Base-by-base conservation (phyloP, 2,888 invertebrate species). In the Agrotis clavis region DNA sequence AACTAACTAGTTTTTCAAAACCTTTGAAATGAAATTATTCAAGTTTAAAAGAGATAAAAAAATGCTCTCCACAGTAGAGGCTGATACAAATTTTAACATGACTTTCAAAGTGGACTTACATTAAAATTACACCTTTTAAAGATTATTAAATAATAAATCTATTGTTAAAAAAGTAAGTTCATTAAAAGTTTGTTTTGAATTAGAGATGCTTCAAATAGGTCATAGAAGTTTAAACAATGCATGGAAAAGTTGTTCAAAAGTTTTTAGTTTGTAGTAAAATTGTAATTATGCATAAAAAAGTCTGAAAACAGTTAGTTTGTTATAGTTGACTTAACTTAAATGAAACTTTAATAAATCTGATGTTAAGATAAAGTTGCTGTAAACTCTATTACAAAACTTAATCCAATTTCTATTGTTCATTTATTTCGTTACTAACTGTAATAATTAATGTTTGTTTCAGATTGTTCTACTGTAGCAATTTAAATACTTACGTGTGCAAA, bases 361-460 rank as follows among this genome's bases (percentile, higher is more conserved):
- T 53, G 53, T 45, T 16, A 19, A 63, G 51, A 68, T 65, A 48
- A 64, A 80, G 25, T 41, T 65, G 2, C 5, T 59, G 45, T 59
- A 14, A 41, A 67, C 54, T 59, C 48, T 16, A 67, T 73, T 56
- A 59, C 21, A 56, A 48, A 74, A 66, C 54, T 50, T 64, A 59
- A 67, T 67, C 53, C 45, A 54, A 67, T 77, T 41, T 45, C 50
- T 16, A 54, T 77, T 77, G 62, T 66, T 59, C 3, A 66, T 61
- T 64, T 64, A 67, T 63, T 60, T 81, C 41, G 48, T 71, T 48
- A 60, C 41, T 82, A 21, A 57, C 48, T 65, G 51, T 57, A 18
- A 60, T 64, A 67, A 78, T 64, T 19, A 71, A 78, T 61, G 50
- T 16, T 53, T 68, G 65, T 66, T 73, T 61, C 60, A 50, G 25